Evolutionary conservation across 2,888 invertebrate species (phyloP).

Genomic region (Adelphocoris suturalis): DNA sequence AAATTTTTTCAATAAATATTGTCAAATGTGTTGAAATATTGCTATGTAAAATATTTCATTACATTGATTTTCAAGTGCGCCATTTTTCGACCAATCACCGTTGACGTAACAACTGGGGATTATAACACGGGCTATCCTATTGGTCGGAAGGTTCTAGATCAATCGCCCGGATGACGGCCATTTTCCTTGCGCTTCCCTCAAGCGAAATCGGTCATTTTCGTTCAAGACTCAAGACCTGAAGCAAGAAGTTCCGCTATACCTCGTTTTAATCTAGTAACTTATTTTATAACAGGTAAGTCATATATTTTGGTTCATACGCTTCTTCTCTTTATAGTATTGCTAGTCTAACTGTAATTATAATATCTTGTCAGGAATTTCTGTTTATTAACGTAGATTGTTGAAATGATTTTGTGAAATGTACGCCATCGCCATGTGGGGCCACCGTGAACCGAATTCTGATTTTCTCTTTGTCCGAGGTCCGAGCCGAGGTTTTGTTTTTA

Average conservation of each 20-base stretch:
- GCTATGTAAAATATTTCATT: background rate
- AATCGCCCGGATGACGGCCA: constrained; percentile 24
- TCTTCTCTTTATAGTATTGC: no score
- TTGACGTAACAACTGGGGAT: background rate
- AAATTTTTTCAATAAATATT: no score
- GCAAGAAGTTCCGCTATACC: constrained; percentile 53
- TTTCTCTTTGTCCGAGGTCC: no score
- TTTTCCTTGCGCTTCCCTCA: background rate
- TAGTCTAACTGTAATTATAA: no score
- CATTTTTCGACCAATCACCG: background rate
- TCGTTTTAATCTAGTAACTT: background rate
- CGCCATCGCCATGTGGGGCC: no score
- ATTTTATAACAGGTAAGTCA: background rate
- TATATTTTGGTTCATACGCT: background rate
- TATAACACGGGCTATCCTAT: background rate
- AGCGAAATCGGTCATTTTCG: constrained; percentile 57
- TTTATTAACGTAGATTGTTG: no score
- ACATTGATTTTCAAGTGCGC: background rate
- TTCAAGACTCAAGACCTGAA: constrained; percentile 56
- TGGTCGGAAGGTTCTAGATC: constrained; percentile 68
- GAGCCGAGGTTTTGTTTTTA: no score
- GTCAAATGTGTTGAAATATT: background rate
- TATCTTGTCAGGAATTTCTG: no score
- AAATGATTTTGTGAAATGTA: no score
- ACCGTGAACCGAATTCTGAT: no score